Evolutionary conservation across 2,888 invertebrate genomes (phyloP), one percentile per base, ranked within the genome.

Genomic region (Papilio protenor): DNA sequence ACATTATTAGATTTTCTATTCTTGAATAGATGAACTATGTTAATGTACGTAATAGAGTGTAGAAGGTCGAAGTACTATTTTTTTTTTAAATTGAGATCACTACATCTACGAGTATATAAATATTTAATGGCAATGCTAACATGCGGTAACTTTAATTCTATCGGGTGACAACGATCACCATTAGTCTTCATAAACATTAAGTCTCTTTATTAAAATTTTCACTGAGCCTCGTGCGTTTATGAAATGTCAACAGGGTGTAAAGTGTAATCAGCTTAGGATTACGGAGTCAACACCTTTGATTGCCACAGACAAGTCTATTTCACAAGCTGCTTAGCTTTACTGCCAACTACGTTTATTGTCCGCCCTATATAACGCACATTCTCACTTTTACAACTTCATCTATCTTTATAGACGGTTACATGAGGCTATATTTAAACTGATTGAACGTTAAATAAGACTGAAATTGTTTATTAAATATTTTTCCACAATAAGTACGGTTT

Each of bases 311-410:
- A 64, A 18, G 72, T 61, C 72, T 47, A 59, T 73, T 72, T 64
- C 55, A 47, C 75, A 52, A 75, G 78, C 74, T 77, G 73, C 75
- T 70, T 40, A 64, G 64, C 77, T 83, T 83, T 83, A 83, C 79
- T 57, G 79, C 66, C 79, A 78, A 81, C 76, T 81, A 77, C 77
- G 79, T 83, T 82, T 81, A 83, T 82, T 80, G 79, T 77, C 76
- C 16, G 49, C 52, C 76, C 75, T 81, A 74, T 81, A 74, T 73
- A 77, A 78, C 77, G 77, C 57, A 73, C 79, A 72, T 74, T 78
- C 71, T 75, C 70, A 77, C 69, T 72, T 74, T 73, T 59, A 57
- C 73, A 47, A 73, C 57, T 59, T 61, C 57, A 73, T 73, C 16
- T 73, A 73, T 61, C 12, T 73, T 57, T 73, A 61, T 73, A 23